These are phyloP conservation scores for Brachylomia viminalis DNA, from an alignment of 2,888 invertebrate species.

Conservation along the genomic window DNA sequence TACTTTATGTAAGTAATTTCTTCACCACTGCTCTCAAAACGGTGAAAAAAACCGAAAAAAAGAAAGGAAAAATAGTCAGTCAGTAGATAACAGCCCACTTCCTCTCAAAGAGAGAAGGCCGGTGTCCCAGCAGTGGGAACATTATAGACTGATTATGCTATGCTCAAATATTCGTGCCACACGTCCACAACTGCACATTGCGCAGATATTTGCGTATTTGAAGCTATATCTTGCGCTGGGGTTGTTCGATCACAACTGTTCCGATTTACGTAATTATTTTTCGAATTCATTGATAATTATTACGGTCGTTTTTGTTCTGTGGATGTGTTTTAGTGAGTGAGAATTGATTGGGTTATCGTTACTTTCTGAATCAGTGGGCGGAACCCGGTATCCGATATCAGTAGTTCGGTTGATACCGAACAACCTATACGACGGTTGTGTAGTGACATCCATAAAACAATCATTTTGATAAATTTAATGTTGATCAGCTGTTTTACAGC, in stretches of 20 bases:
- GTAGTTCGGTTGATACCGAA: neutral
- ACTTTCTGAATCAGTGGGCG: conserved; percentile 23
- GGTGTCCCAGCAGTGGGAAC: too few species aligned
- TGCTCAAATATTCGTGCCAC: neutral
- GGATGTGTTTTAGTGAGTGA: neutral
- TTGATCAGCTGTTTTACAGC: neutral
- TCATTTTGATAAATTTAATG: neutral
- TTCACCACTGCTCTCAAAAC: too few species aligned
- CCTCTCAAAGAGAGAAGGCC: too few species aligned
- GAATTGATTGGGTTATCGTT: neutral
- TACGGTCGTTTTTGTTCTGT: too few species aligned
- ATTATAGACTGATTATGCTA: neutral
- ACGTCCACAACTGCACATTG: neutral
- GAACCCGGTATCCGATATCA: conserved; percentile 10
- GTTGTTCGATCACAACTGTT: neutral
- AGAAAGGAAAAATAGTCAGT: too few species aligned
- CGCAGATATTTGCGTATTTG: neutral
- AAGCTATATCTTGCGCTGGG: neutral
- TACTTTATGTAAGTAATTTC: too few species aligned
- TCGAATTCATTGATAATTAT: neutral
- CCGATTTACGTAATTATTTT: neutral
- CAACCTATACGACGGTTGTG: neutral
- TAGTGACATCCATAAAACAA: neutral
- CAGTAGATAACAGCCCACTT: too few species aligned
- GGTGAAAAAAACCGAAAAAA: too few species aligned